Base-by-base conservation (phyloP, 2,113 vertebrate species). In the Lepisosteus osseus region DNA sequence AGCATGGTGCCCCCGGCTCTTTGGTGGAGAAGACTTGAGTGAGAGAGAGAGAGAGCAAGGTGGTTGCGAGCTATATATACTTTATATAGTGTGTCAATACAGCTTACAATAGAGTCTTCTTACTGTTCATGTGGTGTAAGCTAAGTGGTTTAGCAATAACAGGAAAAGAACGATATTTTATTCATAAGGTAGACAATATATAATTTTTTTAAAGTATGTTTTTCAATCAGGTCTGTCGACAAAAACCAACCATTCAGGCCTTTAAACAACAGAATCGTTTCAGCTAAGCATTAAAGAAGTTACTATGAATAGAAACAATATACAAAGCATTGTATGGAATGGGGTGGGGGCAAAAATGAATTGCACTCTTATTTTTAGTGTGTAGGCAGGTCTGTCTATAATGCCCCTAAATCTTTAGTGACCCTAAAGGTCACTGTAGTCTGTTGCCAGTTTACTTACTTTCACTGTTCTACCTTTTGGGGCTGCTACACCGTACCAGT, bases 1-100 rank as follows among this genome's bases (percentile, higher is more conserved):
- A 90, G 88, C 90, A 61, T 85, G 90, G 93, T 84, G 95, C 97
- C 94, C 89, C 91, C 57, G 95, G 95, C 90, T 77, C 92, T 95
- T 93, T 94, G 92, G 93, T 94, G 92, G 93, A 91, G 92, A 93
- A 86, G 77, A 83, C 84, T 83, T 77, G 78, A 71, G 75, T 82
- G 82, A 79, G 79, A 84, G 80, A 79, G 84, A 80, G 80, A 80
- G 83, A 77, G 77, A 79, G 86, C 83, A 80, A 15, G 68, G 43
- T 55, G 79, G 80, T 84, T 87, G 78, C 80, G 86, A 87, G 87
- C 86, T 80, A 82, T 83, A 84, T 83, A 84, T 83, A 84, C 73
- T 79, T 88, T 82, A 81, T 79, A 43, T 84, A 82, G 81, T 77
- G 82, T 82, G 70, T 80, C 82, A 85, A 84, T 86, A 88, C 90